A percentile compares a stretch with the other conserved stretches of the same genome.
phyloP scores from a whole-genome alignment of 2,113 vertebrate species.

The Thryonomys swinderianus region DNA sequence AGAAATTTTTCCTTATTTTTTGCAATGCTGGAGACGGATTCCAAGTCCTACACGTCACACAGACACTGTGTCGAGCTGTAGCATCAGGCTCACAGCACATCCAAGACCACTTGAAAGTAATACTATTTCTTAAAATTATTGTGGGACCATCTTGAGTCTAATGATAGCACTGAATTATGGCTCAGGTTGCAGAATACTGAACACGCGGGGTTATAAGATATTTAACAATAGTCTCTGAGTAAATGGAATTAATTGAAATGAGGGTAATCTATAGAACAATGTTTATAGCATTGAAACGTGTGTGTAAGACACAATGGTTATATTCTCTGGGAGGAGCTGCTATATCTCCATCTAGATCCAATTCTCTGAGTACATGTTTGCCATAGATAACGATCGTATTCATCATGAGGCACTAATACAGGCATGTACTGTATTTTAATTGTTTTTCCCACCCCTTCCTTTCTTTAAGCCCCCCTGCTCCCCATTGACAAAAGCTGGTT shows the following conservation, averaged over 20 bases:
- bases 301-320: background rate
- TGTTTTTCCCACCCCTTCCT: background rate
- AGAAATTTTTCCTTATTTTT: background rate
- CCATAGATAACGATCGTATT: background rate
- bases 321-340: background rate
- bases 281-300: background rate
- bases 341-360: too few species aligned
- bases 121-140: background rate
- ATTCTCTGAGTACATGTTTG: background rate
- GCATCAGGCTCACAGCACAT: background rate
- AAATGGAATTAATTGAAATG: background rate
- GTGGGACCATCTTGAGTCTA: background rate
- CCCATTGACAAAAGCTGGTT: background rate
- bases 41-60: fast-evolving
- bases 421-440: background rate
- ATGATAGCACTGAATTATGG: background rate
- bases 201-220: background rate
- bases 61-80: background rate
- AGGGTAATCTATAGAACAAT: background rate
- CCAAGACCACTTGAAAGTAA: background rate
- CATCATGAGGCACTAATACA: background rate
- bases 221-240: background rate
- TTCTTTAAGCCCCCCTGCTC: background rate
- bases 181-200: background rate
- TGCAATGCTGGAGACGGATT: background rate